phyloP scores from a whole-genome alignment of 2,113 vertebrate species.

The Xiphorhynchus elegans region DNA sequence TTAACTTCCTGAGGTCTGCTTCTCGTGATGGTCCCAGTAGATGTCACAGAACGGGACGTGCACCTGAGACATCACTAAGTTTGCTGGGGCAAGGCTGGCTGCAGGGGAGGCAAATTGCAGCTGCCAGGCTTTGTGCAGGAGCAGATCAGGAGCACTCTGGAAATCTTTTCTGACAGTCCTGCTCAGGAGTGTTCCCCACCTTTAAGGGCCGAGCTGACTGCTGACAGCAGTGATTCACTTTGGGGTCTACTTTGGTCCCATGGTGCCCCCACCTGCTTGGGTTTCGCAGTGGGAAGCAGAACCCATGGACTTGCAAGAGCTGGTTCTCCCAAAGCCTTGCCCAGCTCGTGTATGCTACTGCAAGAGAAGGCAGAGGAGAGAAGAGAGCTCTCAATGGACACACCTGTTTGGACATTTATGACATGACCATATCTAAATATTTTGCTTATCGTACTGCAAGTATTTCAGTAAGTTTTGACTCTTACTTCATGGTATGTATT shows the following conservation, averaged over 20 bases:
- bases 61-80: accelerated
- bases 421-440: not conserved
- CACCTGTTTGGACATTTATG: not conserved
- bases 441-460: not conserved
- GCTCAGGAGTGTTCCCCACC: not conserved
- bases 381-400: accelerated
- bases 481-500: accelerated
- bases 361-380: not conserved
- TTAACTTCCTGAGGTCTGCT: not conserved
- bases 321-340: not conserved
- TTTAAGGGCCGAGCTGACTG: not conserved
- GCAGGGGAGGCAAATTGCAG: not conserved
- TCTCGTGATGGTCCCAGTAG: accelerated
- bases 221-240: not conserved
- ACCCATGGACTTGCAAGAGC: not conserved
- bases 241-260: not conserved
- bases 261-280: accelerated
- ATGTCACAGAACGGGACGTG: accelerated
- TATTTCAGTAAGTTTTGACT: accelerated
- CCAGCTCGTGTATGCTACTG: accelerated
- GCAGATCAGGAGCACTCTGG: not conserved
- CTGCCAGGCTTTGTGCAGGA: not conserved
- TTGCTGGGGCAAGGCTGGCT: not conserved
- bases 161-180: not conserved
- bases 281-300: accelerated